Evolutionary conservation across 1,140 invertebrate species (phyloP), one percentile per base, ranked within the genome.

Genomic region (Sarcophaga bullata): DNA sequence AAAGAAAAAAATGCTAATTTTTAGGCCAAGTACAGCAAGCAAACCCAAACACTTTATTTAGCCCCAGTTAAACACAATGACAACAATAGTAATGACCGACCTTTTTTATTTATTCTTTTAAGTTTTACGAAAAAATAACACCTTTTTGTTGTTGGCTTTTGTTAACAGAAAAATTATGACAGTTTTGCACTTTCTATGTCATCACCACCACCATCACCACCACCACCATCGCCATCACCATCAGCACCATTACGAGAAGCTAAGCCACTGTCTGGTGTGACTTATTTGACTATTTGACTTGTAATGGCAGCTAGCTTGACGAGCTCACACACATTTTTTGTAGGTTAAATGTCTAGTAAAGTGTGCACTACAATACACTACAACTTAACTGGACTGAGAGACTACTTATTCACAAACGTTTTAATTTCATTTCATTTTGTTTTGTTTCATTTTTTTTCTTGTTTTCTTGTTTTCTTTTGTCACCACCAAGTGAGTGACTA

Each of bases 121-220:
- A 0, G 1, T 58, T 58, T 58, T 58, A n/a, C n/a, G 25, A 37
- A 4, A 37, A 37, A 37, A 37, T 37, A 37, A 4, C 25, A 37
- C 25, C 25, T 37, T 37, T 6, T 58, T 58, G 8, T 58, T 58
- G 15, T 58, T 58, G 3, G 13, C 54, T 58, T 58, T n/a, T 58
- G 54, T 13, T n/a, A 58, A 58, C 54, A 58, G 13, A n/a, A 58
- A 58, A 54, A 58, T 58, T 58, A 58, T 58, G 54, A 58, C 54
- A 58, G 13, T 58, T 58, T 58, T 58, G n/a, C 54, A 58, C 54
- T 58, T 58, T 58, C 11, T 58, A 58, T 58, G 54, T 13, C 54
- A 58, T 4, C 25, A 15, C 15, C n/a, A n/a, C 15, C n/a, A 58
- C 4, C 15, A 54, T 54, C 10, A 13, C 10, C 52, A 37, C 4